Evolutionary conservation across 2,888 invertebrate genomes (phyloP).

Genomic region (Antheraea assamensis): DNA sequence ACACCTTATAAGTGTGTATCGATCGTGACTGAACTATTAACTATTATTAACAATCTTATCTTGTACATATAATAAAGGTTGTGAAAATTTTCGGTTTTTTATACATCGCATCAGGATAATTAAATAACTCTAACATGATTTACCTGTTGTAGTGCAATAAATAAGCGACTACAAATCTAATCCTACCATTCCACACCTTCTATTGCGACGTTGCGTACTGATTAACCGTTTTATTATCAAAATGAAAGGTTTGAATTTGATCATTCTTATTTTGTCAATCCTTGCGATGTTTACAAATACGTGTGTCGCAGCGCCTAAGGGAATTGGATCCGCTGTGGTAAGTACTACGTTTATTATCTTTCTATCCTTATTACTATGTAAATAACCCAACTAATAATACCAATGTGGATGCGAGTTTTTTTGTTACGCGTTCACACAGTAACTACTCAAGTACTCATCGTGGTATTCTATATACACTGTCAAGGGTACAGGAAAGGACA

Average conservation of each 20-base stretch:
- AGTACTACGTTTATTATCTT: conserved; percentile 19
- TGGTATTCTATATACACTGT: too few species aligned
- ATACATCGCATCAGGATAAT: background rate
- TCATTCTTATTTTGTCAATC: conserved; percentile 25
- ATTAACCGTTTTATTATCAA: conserved; percentile 1
- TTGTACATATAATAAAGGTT: background rate
- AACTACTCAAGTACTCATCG: too few species aligned
- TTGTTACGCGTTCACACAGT: too few species aligned
- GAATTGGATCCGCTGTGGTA: conserved; percentile 24
- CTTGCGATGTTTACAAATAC: conserved; percentile 24
- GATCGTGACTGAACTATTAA: background rate
- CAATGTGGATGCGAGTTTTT: too few species aligned
- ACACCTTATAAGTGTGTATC: background rate
- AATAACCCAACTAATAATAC: background rate
- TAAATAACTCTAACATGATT: background rate
- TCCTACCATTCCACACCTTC: background rate
- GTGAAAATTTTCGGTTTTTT: background rate
- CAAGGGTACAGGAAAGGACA: too few species aligned
- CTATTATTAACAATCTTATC: background rate
- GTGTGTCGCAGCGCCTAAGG: conserved; percentile 30
- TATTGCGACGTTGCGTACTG: background rate
- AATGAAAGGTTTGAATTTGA: conserved; percentile 30
- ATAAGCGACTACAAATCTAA: background rate
- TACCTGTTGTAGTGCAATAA: background rate
- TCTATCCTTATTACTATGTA: background rate